A percentile compares a stretch with the other conserved stretches of the same genome.
phyloP scores from a whole-genome alignment of 1,140 invertebrate genomes.

The Atta texana region DNA sequence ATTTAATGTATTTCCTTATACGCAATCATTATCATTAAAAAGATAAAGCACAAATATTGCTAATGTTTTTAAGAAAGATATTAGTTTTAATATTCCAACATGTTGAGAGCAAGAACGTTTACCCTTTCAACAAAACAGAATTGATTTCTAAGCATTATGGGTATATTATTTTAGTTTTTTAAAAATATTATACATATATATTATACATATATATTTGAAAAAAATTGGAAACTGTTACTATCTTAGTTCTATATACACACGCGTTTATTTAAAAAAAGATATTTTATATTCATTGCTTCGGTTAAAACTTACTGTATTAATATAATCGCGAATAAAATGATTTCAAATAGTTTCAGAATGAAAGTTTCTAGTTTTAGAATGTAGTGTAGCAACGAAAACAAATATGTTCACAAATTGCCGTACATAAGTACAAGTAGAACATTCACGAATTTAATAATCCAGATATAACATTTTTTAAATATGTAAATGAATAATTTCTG shows the following conservation, averaged over 20 bases:
- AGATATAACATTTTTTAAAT: not conserved
- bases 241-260: constrained; percentile 17
- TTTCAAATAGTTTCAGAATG: constrained; percentile 17
- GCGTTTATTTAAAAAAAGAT: not conserved
- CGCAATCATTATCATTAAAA: not conserved
- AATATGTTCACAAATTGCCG: constrained; percentile 3
- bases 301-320: constrained; percentile 3
- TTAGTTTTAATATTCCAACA: constrained; percentile 4
- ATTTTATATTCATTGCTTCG: constrained; percentile 8
- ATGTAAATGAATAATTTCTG: not conserved
- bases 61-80: not conserved
- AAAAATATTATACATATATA: not conserved
- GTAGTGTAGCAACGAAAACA: not conserved
- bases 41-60: not conserved
- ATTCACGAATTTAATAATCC: not conserved
- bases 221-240: constrained; percentile 1
- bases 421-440: not conserved
- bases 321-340: not conserved
- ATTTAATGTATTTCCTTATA: not conserved
- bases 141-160: not conserved
- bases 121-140: constrained; percentile 36
- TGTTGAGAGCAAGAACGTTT: not conserved
- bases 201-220: not conserved
- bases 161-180: not conserved
- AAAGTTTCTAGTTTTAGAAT: too few species aligned